phyloP scores from a whole-genome alignment of 2,888 invertebrate species.

The Poecilobothrus nobilitatus region DNA sequence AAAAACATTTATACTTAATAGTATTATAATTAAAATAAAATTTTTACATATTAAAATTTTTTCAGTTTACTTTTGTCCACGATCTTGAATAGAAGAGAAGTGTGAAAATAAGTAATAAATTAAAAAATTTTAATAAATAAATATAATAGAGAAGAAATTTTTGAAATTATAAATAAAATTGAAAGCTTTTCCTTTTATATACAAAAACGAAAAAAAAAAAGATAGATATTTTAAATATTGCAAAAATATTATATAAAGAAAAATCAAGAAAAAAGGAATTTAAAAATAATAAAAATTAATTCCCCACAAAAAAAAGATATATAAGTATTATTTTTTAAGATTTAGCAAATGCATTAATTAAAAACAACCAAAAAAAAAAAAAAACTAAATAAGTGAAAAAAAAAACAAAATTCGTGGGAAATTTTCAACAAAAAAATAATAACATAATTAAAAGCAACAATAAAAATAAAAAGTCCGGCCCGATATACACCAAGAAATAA shows the following conservation, averaged over 20 bases:
- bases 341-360: no score
- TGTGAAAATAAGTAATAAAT: conserved; percentile 17
- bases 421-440: not conserved
- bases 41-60: no score
- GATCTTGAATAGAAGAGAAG: conserved; percentile 34
- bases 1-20: no score
- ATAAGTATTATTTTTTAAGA: no score
- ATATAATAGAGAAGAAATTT: not conserved
- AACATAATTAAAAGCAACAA: not conserved
- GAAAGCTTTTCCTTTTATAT: conserved; percentile 29
- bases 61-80: conserved; percentile 40
- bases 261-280: no score
- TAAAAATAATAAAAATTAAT: no score
- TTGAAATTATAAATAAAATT: conserved; percentile 25
- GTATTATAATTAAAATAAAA: no score
- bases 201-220: no score
- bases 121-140: conserved; percentile 15
- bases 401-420: not conserved
- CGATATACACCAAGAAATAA: not conserved
- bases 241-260: no score
- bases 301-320: no score
- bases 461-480: not conserved
- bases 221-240: no score
- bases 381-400: not conserved
- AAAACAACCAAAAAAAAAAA: not conserved